Evolutionary conservation across 2,797 vertebrate species (phyloP).

Genomic region (Lates japonicus): DNA sequence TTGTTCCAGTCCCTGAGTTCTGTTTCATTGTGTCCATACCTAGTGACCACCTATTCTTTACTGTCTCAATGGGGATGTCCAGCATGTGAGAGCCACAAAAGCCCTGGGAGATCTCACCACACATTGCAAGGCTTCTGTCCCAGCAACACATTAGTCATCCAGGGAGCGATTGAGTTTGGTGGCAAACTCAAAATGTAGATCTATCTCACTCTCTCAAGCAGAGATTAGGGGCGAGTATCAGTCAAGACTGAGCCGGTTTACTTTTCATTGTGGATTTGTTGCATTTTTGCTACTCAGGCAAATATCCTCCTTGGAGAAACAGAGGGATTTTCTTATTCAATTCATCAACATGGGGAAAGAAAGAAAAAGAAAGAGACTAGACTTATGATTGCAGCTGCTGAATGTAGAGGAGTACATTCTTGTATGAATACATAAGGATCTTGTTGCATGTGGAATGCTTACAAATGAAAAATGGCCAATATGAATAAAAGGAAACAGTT

Average conservation of each 20-base stretch:
- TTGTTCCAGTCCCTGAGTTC: conserved; percentile 89
- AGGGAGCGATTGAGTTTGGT: conserved; percentile 66
- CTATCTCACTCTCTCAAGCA: conserved; percentile 65
- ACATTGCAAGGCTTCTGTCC: conserved; percentile 88
- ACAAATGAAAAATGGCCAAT: conserved; percentile 47
- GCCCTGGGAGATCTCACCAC: conserved; percentile 80
- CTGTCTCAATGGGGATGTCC: conserved; percentile 89
- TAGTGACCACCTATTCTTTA: conserved; percentile 92
- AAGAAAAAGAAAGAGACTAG: conserved; percentile 7
- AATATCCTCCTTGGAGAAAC: conserved; percentile 50
- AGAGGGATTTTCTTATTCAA: conserved; percentile 57
- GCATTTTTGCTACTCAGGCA: conserved; percentile 45
- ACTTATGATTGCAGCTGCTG: conserved; percentile 48
- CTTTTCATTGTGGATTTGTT: conserved; percentile 65
- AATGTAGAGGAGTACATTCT: conserved; percentile 50
- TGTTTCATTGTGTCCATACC: conserved; percentile 90
- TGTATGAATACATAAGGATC: conserved; percentile 59
- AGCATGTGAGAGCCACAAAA: conserved; percentile 88
- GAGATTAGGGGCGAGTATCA: conserved; percentile 65
- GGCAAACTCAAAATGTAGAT: conserved; percentile 71
- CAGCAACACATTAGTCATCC: conserved; percentile 88
- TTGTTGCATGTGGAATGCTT: conserved; percentile 49
- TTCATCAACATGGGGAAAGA: conserved; percentile 46
- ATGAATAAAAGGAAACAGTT: conserved; percentile 53
- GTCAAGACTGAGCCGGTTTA: conserved; percentile 53